Percentiles rank a stretch among this genome's conserved stretches.
Conservation (phyloP, 37 sponge, comb jelly and placozoan species). For the Hexactinellida sp. region DNA sequence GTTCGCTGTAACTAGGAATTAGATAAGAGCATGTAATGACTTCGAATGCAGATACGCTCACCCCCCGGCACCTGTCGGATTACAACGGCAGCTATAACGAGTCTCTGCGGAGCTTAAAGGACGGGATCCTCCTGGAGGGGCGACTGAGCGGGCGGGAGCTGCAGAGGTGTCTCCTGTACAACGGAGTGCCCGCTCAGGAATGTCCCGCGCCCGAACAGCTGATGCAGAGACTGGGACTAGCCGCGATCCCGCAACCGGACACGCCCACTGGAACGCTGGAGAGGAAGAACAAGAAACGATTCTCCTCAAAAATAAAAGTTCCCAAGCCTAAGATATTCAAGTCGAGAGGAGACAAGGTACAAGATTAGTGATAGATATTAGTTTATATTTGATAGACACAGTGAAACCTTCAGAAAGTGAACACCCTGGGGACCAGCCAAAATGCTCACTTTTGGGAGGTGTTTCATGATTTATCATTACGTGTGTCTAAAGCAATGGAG, state of each 20-base stretch:
- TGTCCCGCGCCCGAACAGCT: neutral
- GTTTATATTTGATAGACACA: too few species aligned
- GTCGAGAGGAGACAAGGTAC: neutral
- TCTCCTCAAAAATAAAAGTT: neutral
- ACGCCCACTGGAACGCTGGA: neutral
- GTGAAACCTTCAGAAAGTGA: too few species aligned
- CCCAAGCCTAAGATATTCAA: neutral
- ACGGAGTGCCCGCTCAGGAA: neutral
- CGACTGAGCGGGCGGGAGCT: neutral
- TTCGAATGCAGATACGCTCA: neutral
- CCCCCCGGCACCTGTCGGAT: neutral
- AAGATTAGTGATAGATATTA: too few species aligned
- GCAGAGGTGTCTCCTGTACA: neutral
- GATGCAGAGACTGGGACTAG: neutral
- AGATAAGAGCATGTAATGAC: neutral
- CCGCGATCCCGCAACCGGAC: neutral
- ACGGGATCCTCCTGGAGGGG: neutral
- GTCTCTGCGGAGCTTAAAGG: neutral
- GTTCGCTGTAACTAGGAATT: too few species aligned
- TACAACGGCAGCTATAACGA: neutral
- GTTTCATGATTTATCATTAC: too few species aligned
- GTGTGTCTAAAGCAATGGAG: too few species aligned
- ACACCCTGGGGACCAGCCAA: too few species aligned
- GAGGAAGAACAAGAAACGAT: neutral
- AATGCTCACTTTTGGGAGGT: too few species aligned